Evolutionary conservation across 2,888 invertebrate genomes (phyloP), one percentile per base, ranked within the genome.

Genomic region (Morpho deidamia): DNA sequence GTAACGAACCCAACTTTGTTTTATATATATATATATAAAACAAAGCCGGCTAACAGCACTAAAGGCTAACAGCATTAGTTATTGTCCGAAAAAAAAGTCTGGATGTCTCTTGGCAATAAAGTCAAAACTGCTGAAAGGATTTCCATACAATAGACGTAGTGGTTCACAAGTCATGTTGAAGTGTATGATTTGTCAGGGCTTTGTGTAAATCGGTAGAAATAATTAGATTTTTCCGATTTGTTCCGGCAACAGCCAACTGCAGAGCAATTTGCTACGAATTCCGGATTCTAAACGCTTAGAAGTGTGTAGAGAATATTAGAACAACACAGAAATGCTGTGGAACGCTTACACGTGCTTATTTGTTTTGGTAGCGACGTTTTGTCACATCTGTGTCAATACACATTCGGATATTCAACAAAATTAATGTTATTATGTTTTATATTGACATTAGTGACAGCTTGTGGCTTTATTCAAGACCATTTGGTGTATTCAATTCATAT

Each of bases 351-450:
- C 76, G 74, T 74, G 75, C 74, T 75, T 79, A 78, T 81, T 82
- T 79, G 73, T 74, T 69, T 72, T 68, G 56, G 69, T 41, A 34
- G 43, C 67, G 59, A 56, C 7, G 58, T 41, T 52, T 56, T 49
- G 52, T 64, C 58, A 67, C 82, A 83, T 73, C 81, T 83, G 83
- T 77, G 78, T 81, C 78, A 81, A 83, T 72, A 81, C 39, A 42
- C n/a, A 11, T 39, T 8, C 53, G 38, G 37, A 33, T 35, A 33
- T 44, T 7, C 34, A 14, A 41, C 34, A 11, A 33, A 44, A 34
- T n/a, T 10, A 37, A 33, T 48, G 40, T 12, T 33, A 44, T 9
- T 32, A 38, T 39, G 37, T 14, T 46, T n/a, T 48, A 34, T 41
- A 33, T 12, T 23, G 23, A 23, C 23, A 23, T 23, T 23, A 23